These are phyloP conservation scores for Polypedilum vanderplanki DNA, from an alignment of 1,140 invertebrate species.

Conservation along the genomic window DNA sequence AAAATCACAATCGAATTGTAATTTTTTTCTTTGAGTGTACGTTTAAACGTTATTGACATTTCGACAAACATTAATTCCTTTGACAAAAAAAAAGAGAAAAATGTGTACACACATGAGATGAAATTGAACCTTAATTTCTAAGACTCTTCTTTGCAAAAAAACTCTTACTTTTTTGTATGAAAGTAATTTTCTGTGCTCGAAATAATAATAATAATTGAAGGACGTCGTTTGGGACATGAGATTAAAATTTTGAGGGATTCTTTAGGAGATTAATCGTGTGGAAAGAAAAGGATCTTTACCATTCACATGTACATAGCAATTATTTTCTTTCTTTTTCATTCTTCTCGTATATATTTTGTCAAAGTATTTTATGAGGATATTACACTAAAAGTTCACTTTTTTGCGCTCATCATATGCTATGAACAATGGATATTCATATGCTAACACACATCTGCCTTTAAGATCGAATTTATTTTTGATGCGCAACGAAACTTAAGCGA, in stretches of 20 bases:
- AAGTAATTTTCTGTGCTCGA: not conserved
- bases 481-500: no score
- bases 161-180: not conserved
- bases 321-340: not conserved
- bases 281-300: conserved; percentile 19
- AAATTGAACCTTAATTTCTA: not conserved
- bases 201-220: conserved; percentile 20
- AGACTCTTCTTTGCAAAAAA: not conserved
- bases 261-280: conserved; percentile 20
- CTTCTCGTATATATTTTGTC: not conserved
- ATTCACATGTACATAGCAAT: not conserved
- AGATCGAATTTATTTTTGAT: no score
- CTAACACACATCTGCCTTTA: no score
- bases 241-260: conserved; percentile 1
- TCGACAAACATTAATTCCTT: conserved; percentile 25
- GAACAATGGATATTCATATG: no score
- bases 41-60: not conserved
- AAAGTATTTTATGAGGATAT: not conserved
- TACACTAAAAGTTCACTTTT: no score
- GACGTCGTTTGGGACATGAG: conserved; percentile 9
- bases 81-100: conserved; percentile 7
- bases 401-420: no score
- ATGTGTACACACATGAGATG: not conserved
- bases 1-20: no score
- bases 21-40: no score